A percentile compares a stretch with the other conserved stretches of the same genome.
These are phyloP conservation scores for Heteronetta atricapilla DNA, from an alignment of 2,113 vertebrate species.

Conservation along the genomic window DNA sequence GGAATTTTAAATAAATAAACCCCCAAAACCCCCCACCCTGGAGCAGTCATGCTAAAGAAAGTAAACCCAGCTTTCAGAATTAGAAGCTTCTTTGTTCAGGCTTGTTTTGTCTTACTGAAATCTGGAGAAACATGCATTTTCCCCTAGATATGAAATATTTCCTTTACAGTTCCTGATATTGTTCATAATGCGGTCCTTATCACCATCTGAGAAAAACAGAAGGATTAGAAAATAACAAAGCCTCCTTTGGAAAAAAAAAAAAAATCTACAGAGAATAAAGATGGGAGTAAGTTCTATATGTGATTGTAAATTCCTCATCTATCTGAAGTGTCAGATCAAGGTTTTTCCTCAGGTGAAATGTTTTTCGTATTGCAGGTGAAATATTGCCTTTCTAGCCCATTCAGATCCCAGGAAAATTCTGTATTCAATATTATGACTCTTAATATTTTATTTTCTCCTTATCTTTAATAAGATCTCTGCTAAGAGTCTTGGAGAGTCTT, in stretches of 20 bases:
- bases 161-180: not conserved
- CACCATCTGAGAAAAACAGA: constrained; percentile 10
- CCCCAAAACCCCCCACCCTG: not conserved
- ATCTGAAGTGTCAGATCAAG: constrained; percentile 6
- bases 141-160: not conserved
- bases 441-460: constrained; percentile 22
- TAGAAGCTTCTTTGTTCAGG: constrained; percentile 13
- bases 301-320: not conserved
- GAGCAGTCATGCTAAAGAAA: not conserved
- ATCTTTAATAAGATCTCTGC: not conserved
- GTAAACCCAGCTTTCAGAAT: not conserved
- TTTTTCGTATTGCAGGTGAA: constrained; percentile 25
- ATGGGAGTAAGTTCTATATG: not conserved
- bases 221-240: constrained; percentile 32
- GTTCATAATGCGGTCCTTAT: not conserved
- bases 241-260: not conserved
- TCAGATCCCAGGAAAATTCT: constrained; percentile 26
- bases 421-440: not conserved
- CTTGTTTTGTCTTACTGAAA: constrained; percentile 19
- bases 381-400: not conserved
- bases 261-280: not conserved
- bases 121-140: not conserved
- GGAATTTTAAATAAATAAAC: not conserved
- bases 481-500: not conserved
- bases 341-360: not conserved